These are phyloP conservation scores for Melanophora roralis DNA, from an alignment of 2,888 invertebrate genomes.

Conservation along the genomic window DNA sequence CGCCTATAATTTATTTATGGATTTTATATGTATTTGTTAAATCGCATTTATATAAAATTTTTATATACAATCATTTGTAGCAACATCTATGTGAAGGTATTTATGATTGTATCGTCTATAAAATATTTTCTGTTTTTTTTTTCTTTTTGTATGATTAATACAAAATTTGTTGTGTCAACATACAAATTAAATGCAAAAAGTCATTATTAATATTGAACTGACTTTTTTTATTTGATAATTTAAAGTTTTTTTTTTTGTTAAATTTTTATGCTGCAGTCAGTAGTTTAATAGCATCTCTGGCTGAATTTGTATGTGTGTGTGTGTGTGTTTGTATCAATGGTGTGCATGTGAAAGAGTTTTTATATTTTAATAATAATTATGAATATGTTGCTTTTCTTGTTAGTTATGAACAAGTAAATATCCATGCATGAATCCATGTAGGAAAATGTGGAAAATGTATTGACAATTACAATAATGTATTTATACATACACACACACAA, in stretches of 20 bases:
- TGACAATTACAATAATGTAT: not conserved
- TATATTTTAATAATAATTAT: constrained; percentile 6
- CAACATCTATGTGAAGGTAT: not conserved
- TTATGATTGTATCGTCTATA: not conserved
- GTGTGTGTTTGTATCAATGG: not conserved
- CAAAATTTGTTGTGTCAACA: constrained; percentile 51
- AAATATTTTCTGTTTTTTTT: constrained; percentile 15
- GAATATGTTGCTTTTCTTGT: constrained; percentile 2
- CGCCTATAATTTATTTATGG: constrained; percentile 34
- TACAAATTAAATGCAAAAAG: constrained; percentile 54
- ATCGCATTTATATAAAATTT: not conserved
- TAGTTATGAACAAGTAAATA: not conserved
- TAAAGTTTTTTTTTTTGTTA: not conserved
- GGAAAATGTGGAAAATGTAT: constrained; percentile 23
- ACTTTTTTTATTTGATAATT: not conserved
- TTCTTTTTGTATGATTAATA: constrained; percentile 31
- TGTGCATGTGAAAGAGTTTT: not conserved
- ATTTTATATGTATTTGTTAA: constrained; percentile 12
- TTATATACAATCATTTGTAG: not conserved
- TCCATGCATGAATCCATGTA: not conserved
- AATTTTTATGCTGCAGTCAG: not conserved
- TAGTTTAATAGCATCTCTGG: constrained; percentile 12
- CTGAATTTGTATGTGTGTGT: too few species aligned
- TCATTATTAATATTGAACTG: constrained; percentile 29
- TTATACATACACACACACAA: not conserved